Evolutionary conservation across 2,888 invertebrate species (phyloP).

Genomic region (Pristionchus maxplancki): DNA sequence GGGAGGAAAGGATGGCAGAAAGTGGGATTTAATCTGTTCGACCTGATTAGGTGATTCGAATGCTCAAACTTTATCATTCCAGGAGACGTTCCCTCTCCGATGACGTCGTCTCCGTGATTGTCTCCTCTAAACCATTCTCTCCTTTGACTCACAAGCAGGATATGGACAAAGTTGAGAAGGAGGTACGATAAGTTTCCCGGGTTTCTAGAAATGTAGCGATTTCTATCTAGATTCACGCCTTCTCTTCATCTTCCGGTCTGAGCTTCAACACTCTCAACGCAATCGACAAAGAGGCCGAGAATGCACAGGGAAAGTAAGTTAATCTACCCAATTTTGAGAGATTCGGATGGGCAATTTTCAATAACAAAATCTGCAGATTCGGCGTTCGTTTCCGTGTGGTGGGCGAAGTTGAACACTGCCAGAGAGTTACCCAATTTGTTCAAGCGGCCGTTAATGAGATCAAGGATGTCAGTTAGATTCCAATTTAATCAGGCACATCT

Average conservation of each 20-base stretch:
- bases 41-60: too few species aligned
- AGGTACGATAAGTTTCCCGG: background rate
- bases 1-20: background rate
- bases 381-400: conserved; percentile 43
- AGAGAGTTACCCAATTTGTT: conserved; percentile 38
- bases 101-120: conserved; percentile 27
- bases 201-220: background rate
- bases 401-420: conserved; percentile 28
- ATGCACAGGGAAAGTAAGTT: conserved; percentile 31
- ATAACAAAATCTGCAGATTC: conserved; percentile 18
- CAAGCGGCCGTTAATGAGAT: conserved; percentile 30
- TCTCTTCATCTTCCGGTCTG: conserved; percentile 27
- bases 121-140: conserved; percentile 25
- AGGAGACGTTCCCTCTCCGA: background rate
- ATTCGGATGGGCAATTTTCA: too few species aligned
- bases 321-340: too few species aligned
- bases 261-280: conserved; percentile 35
- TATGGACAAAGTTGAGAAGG: conserved; percentile 24
- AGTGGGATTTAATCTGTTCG: background rate
- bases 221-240: conserved; percentile 17
- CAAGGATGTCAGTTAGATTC: background rate
- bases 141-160: conserved; percentile 8
- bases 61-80: too few species aligned
- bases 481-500: background rate
- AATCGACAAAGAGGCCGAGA: conserved; percentile 25